A percentile compares a stretch with the other conserved stretches of the same genome.
These are phyloP conservation scores for Hololepta plana DNA, from an alignment of 2,888 invertebrate genomes.

Conservation along the genomic window DNA sequence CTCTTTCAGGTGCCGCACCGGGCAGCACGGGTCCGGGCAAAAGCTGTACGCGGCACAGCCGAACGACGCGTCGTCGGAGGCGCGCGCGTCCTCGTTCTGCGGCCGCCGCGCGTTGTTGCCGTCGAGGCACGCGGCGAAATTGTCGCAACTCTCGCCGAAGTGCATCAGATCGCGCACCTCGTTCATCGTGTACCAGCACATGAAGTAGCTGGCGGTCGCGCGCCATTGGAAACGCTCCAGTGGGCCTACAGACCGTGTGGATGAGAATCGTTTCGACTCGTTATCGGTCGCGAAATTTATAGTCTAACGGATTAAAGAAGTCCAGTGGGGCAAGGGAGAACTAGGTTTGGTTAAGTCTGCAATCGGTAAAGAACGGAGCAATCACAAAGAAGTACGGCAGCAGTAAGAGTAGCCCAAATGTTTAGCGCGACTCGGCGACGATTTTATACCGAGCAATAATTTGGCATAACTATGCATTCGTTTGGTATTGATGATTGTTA, in stretches of 20 bases:
- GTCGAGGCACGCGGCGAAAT: conserved; percentile 39
- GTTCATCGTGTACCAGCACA: conserved; percentile 49
- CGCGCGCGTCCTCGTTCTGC: conserved; percentile 35
- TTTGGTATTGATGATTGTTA: too few species aligned
- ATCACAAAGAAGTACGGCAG: too few species aligned
- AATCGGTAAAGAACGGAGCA: too few species aligned
- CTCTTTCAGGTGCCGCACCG: conserved; percentile 27
- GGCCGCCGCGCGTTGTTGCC: conserved; percentile 23
- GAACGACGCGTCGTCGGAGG: conserved; percentile 35
- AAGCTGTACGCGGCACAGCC: conserved; percentile 44
- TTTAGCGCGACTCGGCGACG: too few species aligned
- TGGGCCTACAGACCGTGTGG: conserved; percentile 19
- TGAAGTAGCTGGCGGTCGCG: conserved; percentile 41
- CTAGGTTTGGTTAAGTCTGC: too few species aligned
- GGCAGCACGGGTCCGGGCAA: conserved; percentile 48
- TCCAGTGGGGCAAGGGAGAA: too few species aligned
- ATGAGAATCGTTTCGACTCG: too few species aligned
- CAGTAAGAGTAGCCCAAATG: too few species aligned
- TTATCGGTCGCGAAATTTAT: too few species aligned
- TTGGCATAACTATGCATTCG: too few species aligned
- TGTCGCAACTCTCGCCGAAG: conserved; percentile 39
- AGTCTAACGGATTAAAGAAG: too few species aligned
- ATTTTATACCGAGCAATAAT: too few species aligned
- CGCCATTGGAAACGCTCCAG: conserved; percentile 43
- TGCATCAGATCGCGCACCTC: conserved; percentile 30